These are phyloP conservation scores for Petrocephalus schoutedeni DNA, from an alignment of 2,797 vertebrate species.

Conservation along the genomic window DNA sequence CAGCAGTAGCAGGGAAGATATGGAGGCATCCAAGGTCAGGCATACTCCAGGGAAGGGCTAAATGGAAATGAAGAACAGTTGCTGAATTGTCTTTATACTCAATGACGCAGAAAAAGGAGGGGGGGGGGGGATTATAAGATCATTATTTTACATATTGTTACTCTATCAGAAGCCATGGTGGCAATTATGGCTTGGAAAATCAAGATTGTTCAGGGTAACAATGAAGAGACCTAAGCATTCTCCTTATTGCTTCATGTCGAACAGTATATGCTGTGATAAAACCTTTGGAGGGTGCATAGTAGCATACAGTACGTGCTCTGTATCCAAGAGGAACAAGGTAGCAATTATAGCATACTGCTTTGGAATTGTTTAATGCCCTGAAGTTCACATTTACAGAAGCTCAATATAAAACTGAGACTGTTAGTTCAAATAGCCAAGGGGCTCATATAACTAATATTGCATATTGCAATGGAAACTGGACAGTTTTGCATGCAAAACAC, in stretches of 20 bases:
- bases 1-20: neutral
- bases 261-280: neutral
- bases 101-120: neutral
- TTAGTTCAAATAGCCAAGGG: neutral
- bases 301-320: neutral
- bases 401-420: conserved; percentile 1
- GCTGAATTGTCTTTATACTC: neutral
- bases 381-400: neutral
- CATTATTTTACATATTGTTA: neutral
- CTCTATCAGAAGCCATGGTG: neutral
- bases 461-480: neutral
- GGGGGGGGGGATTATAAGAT: neutral
- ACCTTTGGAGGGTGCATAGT: neutral
- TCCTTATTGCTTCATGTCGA: neutral
- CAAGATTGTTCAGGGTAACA: neutral
- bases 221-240: neutral
- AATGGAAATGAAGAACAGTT: neutral
- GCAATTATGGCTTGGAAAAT: neutral
- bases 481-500: neutral
- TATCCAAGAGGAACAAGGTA: conserved; percentile 2
- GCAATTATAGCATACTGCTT: neutral
- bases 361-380: conserved; percentile 3
- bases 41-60: neutral
- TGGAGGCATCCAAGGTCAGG: neutral
- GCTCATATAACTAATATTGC: neutral